These are phyloP conservation scores for Drosophila acutilabella DNA, from an alignment of 2,888 invertebrate genomes.

Conservation along the genomic window DNA sequence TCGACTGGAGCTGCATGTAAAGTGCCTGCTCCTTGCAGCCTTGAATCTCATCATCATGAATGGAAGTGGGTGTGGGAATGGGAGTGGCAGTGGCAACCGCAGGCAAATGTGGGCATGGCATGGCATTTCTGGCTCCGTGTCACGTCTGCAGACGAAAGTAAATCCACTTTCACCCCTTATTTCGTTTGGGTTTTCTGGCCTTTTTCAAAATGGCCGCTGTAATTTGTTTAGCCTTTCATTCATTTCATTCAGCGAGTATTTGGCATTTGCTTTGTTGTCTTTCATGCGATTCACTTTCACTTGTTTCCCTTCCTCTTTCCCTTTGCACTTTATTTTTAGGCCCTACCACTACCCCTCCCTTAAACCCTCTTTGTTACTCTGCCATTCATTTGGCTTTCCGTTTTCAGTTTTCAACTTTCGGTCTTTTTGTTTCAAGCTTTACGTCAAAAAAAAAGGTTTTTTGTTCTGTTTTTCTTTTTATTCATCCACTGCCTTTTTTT, in stretches of 20 bases:
- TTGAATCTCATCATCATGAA: constrained; percentile 41
- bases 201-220: constrained; percentile 73
- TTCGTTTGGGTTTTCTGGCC: constrained; percentile 42
- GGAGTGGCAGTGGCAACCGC: constrained; percentile 42
- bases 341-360: constrained; percentile 7
- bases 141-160: constrained; percentile 73
- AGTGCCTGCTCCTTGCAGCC: constrained; percentile 45
- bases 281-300: constrained; percentile 72
- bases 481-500: background rate
- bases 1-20: constrained; percentile 32
- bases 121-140: constrained; percentile 45
- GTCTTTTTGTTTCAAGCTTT: constrained; percentile 32
- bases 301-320: constrained; percentile 34
- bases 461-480: constrained; percentile 11
- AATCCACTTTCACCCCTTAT: constrained; percentile 80
- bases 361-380: constrained; percentile 1
- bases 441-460: constrained; percentile 40
- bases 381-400: constrained; percentile 44
- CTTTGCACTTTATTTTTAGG: constrained; percentile 20
- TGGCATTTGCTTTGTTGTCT: constrained; percentile 51
- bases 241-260: constrained; percentile 55
- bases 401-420: constrained; percentile 33
- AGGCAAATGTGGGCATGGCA: constrained; percentile 13
- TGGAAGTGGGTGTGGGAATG: constrained; percentile 23
- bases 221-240: constrained; percentile 76